These are phyloP conservation scores for Procambarus virginalis DNA, from an alignment of 1,140 invertebrate genomes.

Conservation along the genomic window DNA sequence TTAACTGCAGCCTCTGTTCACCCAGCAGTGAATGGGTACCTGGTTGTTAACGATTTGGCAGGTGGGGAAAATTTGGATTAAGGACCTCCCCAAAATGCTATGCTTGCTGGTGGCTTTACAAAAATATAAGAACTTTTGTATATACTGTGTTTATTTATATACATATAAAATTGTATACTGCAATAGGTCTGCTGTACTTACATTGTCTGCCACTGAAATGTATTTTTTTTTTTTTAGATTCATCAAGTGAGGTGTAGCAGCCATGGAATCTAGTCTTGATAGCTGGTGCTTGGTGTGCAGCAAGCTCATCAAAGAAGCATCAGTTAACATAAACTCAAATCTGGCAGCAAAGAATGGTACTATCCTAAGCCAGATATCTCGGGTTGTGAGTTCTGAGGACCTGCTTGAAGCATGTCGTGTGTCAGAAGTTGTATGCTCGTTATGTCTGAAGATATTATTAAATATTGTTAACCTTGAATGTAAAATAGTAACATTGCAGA, in stretches of 20 bases:
- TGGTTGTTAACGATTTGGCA: too few relatives aligned
- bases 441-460: constrained; percentile 7
- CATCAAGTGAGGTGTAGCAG: background rate
- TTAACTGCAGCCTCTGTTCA: too few relatives aligned
- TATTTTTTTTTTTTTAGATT: constrained; percentile 7
- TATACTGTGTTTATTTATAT: too few relatives aligned
- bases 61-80: too few relatives aligned
- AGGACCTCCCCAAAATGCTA: too few relatives aligned
- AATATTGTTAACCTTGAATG: constrained; percentile 33
- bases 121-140: too few relatives aligned
- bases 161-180: too few relatives aligned
- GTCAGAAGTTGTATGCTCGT: constrained; percentile 8
- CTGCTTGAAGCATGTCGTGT: constrained; percentile 2
- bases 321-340: constrained; percentile 10
- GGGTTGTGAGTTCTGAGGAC: constrained; percentile 8
- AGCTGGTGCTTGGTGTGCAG: constrained; percentile 7
- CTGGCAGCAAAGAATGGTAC: constrained; percentile 2
- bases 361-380: constrained; percentile 23
- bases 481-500: background rate
- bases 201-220: background rate
- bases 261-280: background rate
- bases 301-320: background rate
- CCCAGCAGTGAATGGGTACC: too few relatives aligned
- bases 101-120: too few relatives aligned
- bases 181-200: too few relatives aligned